These are phyloP conservation scores for Dryas iulia DNA, from an alignment of 1,140 invertebrate genomes.

Conservation along the genomic window DNA sequence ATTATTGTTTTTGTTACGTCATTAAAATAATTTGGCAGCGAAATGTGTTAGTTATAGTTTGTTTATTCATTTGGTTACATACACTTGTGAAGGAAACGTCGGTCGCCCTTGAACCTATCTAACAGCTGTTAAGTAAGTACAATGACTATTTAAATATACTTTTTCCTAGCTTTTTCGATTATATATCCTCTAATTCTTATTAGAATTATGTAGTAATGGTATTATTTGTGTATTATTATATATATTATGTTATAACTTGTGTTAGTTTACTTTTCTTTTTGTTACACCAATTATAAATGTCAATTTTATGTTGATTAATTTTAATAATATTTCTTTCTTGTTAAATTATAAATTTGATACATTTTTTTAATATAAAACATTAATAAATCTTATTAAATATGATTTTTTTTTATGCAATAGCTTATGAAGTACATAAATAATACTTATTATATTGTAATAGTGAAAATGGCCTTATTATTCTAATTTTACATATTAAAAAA, in stretches of 20 bases:
- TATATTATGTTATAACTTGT: neutral
- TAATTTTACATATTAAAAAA: too few relatives aligned
- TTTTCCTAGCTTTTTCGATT: neutral
- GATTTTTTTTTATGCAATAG: too few relatives aligned
- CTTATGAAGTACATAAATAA: too few relatives aligned
- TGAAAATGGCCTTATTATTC: too few relatives aligned
- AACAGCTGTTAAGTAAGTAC: slow-evolving; percentile 67
- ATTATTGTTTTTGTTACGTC: slow-evolving; percentile 63
- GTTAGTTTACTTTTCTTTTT: neutral
- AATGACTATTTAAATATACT: slow-evolving; percentile 8
- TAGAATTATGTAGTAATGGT: neutral
- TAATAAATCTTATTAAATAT: too few relatives aligned
- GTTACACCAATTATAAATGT: neutral
- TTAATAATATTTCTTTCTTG: too few relatives aligned
- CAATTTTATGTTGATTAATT: too few relatives aligned
- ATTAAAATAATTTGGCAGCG: slow-evolving; percentile 62
- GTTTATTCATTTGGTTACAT: slow-evolving; percentile 50
- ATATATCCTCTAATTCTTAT: neutral
- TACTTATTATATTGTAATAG: too few relatives aligned
- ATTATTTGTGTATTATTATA: neutral
- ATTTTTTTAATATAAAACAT: too few relatives aligned
- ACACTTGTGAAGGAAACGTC: slow-evolving; percentile 44
- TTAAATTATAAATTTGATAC: too few relatives aligned
- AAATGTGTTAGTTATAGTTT: slow-evolving; percentile 44
- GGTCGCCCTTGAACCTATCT: slow-evolving; percentile 54